Evolutionary conservation across 1,140 invertebrate species (phyloP), one percentile per base, ranked within the genome.

Genomic region (Drosophila tani): DNA sequence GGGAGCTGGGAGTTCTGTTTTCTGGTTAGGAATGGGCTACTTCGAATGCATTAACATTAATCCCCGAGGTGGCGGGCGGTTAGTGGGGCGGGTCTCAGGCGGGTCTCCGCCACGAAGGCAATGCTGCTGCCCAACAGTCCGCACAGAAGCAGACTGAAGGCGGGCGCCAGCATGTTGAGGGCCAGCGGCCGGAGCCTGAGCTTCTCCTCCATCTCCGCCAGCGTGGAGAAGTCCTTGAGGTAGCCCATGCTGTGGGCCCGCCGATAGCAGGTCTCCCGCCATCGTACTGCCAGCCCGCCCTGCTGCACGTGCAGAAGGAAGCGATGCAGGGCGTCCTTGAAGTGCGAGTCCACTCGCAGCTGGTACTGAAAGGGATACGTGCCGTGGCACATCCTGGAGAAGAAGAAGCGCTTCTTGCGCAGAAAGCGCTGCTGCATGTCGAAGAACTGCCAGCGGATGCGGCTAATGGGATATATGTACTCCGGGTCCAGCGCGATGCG

Each of bases 11-110:
- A 21, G 47, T 27, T 45, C 40, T 21, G 29, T 32, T 65, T 68
- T 29, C 14, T n/a, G 29, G 83, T 87, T 87, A 87, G 63, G 53
- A 75, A 81, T 84, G 81, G 63, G 82, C 75, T 79, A 79, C 76
- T 79, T 57, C 11, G 59, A 24, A 81, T 87, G 81, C 58, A 77
- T 77, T 65, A 58, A 64, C 64, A 57, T 64, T 55, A 53, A 55
- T 70, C 51, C 64, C 50, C n/a, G 49, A 73, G 38, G 56, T 77
- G 50, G 75, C 49, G 38, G 35, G 70, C 50, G 29, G 55, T 62
- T 65, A 65, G 71, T 75, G 62, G 15, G 51, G 21, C 38, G 46
- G 77, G 15, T 84, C 53, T 60, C 14, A 60, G 51, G 29, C 60
- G 55, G 47, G 83, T 60, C 58, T 87, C 84, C 32, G 70, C n/a